phyloP scores from a whole-genome alignment of 2,888 invertebrate species.

The Patella pellucida region DNA sequence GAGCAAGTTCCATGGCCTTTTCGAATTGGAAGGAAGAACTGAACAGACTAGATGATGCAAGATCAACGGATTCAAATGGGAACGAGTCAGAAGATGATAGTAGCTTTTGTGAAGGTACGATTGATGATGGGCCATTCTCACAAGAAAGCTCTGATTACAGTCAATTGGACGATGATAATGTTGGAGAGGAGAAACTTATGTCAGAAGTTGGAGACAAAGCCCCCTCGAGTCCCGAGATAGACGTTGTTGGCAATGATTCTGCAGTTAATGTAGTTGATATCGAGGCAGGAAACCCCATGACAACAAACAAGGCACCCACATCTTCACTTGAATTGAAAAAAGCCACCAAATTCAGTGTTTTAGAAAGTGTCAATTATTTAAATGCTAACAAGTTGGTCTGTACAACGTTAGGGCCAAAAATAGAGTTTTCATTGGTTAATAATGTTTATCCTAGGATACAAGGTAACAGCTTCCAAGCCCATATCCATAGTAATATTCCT shows the following conservation, averaged over 20 bases:
- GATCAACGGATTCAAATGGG: constrained; percentile 9
- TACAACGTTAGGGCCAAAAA: not conserved
- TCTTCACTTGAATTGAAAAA: not conserved
- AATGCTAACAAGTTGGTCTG: not conserved
- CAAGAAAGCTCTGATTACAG: not conserved
- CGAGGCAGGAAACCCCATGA: not conserved
- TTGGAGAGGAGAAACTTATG: not conserved
- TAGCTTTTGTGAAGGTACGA: not conserved
- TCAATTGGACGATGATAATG: not conserved
- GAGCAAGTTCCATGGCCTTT: constrained; percentile 37
- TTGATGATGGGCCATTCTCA: not conserved
- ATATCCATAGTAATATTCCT: not conserved
- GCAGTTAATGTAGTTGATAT: not conserved
- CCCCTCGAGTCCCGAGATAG: not conserved
- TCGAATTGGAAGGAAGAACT: constrained; percentile 26
- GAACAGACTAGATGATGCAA: not conserved
- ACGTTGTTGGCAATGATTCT: not conserved
- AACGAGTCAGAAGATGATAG: not conserved
- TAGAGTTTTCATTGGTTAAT: not conserved
- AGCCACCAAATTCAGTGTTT: not conserved
- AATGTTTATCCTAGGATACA: too few relatives aligned
- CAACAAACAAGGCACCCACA: not conserved
- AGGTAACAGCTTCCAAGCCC: not conserved
- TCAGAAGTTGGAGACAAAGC: not conserved
- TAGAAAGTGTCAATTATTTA: not conserved